Base-by-base conservation (phyloP, 2,888 invertebrate species). In the Trichopria drosophilae region DNA sequence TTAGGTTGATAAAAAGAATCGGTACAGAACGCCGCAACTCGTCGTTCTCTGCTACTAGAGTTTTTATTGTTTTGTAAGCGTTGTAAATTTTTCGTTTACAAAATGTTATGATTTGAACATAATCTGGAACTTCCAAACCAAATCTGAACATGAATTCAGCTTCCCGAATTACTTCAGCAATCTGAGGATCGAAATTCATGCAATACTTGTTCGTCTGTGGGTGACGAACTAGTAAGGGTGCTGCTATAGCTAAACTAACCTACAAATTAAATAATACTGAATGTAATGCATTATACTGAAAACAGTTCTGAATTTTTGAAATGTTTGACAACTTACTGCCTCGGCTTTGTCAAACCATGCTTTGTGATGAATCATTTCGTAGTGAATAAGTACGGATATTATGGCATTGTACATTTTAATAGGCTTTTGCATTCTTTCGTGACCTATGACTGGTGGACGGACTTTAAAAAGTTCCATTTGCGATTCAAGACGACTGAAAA, bases 111-210 rank as follows among this genome's bases (percentile, higher is more conserved):
- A 90, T 83, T 68, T 86, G 84, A 4, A 88, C 88, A 26, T 84
- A 79, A 66, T 89, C 86, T 0, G 92, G 90, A 4, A 92, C 85
- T 62, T 80, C 84, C 37, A 91, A 76, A 26, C 83, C 82, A 52
- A 91, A 77, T 71, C 88, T 88, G 75, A 85, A 84, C 82, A 92
- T 88, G 64, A 87, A 86, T 67, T 91, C 89, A 0, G 89, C 83
- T 77, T 93, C 93, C 55, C 85, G 79, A 32, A 90, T 87, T 40
- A 88, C 82, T 74, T 88, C 87, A 1, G 78, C 76, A 41, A 89
- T 84, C 42, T 82, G 86, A 2, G 82, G 79, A 71, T 90, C 87
- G 62, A 91, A 88, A 73, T 91, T 87, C 1, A 89, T 79, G 2
- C 81, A 76, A 55, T 86, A 85, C 64, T 83, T 78, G 62, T 82